A percentile compares a stretch with the other conserved stretches of the same genome.
Conservation (phyloP, 64 coral and sea anemone species). For the Montipora foliosa region DNA sequence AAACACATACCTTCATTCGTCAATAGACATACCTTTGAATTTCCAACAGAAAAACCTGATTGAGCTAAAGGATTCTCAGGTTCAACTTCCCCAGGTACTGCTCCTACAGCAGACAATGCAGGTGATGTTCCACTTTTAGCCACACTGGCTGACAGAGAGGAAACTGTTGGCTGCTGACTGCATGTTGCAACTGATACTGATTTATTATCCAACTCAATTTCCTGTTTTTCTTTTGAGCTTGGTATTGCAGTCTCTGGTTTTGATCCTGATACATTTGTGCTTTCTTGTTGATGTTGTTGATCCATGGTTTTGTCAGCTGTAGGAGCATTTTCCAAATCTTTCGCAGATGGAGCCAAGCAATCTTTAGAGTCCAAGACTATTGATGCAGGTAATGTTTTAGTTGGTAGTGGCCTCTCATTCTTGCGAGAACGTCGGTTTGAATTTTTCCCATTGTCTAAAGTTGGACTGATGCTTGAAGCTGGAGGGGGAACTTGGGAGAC, state of each 20-base stretch:
- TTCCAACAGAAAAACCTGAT: neutral
- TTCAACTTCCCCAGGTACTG: neutral
- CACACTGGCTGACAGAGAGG: neutral
- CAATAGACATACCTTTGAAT: neutral
- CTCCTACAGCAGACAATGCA: neutral
- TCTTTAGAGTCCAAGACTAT: neutral
- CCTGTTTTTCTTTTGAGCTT: neutral
- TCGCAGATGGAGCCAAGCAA: neutral
- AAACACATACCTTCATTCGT: no score
- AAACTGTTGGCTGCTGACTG: neutral
- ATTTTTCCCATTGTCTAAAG: conserved; percentile 45
- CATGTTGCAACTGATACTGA: neutral
- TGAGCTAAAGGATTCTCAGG: neutral
- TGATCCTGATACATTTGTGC: neutral
- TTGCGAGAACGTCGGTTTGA: conserved; percentile 65
- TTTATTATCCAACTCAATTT: neutral
- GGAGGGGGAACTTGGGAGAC: neutral
- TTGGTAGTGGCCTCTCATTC: conserved; percentile 66
- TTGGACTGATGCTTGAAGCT: conserved; percentile 16
- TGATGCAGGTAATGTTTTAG: conserved; percentile 39
- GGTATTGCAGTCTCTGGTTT: neutral
- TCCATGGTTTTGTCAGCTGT: neutral
- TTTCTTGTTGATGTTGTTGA: neutral
- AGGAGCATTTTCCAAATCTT: conserved; percentile 2
- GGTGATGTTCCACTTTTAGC: neutral